These are phyloP conservation scores for Limnodromus scolopaceus DNA, from an alignment of 2,797 vertebrate species.

Conservation along the genomic window DNA sequence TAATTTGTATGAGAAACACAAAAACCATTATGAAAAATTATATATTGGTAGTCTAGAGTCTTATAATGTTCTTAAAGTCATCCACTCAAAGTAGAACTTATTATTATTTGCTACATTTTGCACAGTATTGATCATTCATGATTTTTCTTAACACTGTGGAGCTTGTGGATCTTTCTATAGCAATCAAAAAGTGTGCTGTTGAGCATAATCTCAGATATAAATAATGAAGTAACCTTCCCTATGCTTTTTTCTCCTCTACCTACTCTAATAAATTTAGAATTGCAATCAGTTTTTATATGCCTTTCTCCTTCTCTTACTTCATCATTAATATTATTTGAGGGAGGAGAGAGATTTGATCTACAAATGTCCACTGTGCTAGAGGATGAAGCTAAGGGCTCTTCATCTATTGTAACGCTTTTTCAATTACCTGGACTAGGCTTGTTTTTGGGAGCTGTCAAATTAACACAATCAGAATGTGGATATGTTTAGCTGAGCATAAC, in stretches of 20 bases:
- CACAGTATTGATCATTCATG: neutral
- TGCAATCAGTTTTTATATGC: neutral
- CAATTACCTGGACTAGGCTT: neutral
- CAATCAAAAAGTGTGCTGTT: neutral
- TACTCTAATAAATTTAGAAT: neutral
- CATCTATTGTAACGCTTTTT: neutral
- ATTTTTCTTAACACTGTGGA: neutral
- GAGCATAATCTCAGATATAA: neutral
- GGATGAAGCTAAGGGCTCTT: neutral
- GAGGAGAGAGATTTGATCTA: conserved; percentile 4
- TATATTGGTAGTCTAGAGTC: neutral
- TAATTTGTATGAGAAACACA: neutral
- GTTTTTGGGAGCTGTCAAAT: neutral
- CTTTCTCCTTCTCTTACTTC: conserved; percentile 27
- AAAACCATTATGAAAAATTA: neutral
- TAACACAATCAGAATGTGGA: neutral
- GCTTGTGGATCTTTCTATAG: neutral
- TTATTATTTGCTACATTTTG: neutral
- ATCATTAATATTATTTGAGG: neutral
- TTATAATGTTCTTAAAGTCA: neutral
- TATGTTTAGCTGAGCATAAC: neutral
- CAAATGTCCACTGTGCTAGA: neutral
- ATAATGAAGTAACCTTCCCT: neutral
- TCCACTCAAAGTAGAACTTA: neutral
- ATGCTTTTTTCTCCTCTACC: neutral